Percentiles rank a stretch among this genome's conserved stretches.
Evolutionary conservation across 1,140 invertebrate genomes (phyloP).

Genomic region (Drosophila rhopaloa): DNA sequence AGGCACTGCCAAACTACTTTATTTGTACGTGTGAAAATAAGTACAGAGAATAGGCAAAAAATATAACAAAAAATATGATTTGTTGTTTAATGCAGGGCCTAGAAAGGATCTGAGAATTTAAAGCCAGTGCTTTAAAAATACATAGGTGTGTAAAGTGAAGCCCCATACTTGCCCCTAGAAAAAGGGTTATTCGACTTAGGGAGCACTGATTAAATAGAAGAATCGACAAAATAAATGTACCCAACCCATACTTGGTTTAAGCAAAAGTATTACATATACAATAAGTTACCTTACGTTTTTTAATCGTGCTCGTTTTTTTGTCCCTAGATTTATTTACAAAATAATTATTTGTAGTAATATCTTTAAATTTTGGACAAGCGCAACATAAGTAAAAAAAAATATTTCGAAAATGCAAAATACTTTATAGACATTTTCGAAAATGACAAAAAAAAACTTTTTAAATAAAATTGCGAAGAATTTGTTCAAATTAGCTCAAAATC

Average conservation of each 20-base stretch:
- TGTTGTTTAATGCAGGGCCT: conserved; percentile 11
- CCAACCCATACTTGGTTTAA: conserved; percentile 37
- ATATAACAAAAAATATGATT: background rate
- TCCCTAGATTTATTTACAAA: conserved; percentile 18
- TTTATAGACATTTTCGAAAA: conserved; percentile 9
- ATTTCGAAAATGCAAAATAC: conserved; percentile 65
- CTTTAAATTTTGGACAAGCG: conserved; percentile 47
- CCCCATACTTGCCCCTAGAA: conserved; percentile 39
- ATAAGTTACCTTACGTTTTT: conserved; percentile 34
- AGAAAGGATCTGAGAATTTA: conserved; percentile 6
- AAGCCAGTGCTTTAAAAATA: background rate
- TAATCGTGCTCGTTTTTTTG: conserved; percentile 42
- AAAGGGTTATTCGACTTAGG: background rate
- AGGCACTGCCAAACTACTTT: conserved; percentile 9
- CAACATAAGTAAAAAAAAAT: conserved; percentile 52
- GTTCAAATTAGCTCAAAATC: conserved; percentile 65
- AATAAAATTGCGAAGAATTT: conserved; percentile 43
- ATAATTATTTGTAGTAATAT: conserved; percentile 46
- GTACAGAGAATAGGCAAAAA: background rate
- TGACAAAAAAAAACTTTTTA: conserved; percentile 1
- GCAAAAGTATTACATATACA: conserved; percentile 46
- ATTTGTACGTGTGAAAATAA: background rate
- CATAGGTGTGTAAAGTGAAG: conserved; percentile 5
- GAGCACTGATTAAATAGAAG: background rate
- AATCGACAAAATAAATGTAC: background rate